Base-by-base conservation (phyloP, 2,113 vertebrate genomes). In the Hippocampus barbouri region DNA sequence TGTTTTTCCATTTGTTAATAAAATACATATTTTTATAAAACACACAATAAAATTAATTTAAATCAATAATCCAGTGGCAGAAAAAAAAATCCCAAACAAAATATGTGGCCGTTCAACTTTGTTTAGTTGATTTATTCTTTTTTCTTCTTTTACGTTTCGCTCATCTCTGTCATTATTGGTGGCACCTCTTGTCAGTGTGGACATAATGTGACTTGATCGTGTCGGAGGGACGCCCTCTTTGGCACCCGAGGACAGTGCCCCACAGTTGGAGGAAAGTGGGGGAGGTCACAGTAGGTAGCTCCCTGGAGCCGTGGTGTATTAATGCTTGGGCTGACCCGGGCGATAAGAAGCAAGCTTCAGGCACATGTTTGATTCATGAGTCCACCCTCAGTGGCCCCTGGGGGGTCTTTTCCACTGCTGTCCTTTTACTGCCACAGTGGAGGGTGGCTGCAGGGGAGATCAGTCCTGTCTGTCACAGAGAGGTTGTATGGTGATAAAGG, bases 311-410 rank as follows among this genome's bases (percentile, higher is more conserved):
- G 77, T 74, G 75, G 86, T 71, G 87, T 89, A 90, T 90, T 90
- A 92, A 90, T 91, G 90, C 88, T 85, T 84, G 73, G 75, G 74
- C 87, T 90, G 91, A 91, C 90, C 91, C 89, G 84, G 70, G 83
- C 81, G 90, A 88, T 89, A 90, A 88, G 90, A 90, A 84, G 86
- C 78, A 87, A 82, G 89, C 89, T 89, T 86, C 68, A 70, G 89
- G 90, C 79, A 45, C 86, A 91, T 91, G 90, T 90, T 91, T 91
- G 91, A 92, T 91, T 92, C 91, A 91, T 92, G 90, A 91, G 89
- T 86, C 87, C 84, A 83, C 89, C 86, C 89, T 88, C 85, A 84
- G 79, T 83, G 83, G 86, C 68, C 86, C 88, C 86, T 82, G 74
- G 82, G 88, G 89, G 77, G 84, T 83, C 34, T 91, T 87, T 90